phyloP scores from a whole-genome alignment of 64 coral and sea anemone species.

The Actinia tenebrosa region DNA sequence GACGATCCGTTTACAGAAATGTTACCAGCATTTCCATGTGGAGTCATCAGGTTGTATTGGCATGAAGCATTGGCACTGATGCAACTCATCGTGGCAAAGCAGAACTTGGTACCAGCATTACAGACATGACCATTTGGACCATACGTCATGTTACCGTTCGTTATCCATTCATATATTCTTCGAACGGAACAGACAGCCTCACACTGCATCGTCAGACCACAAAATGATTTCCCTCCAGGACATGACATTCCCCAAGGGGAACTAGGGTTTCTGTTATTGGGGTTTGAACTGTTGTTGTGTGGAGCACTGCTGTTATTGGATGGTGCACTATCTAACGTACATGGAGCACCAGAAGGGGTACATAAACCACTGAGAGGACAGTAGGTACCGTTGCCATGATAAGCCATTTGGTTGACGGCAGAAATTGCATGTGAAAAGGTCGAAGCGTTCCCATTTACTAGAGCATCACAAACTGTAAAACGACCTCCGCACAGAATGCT shows the following conservation, averaged over 20 bases:
- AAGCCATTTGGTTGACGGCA: background rate
- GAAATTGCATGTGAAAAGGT: background rate
- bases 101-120: background rate
- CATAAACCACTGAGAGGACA: conserved; percentile 8
- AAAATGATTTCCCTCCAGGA: background rate
- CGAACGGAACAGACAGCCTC: background rate
- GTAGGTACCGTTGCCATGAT: background rate
- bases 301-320: background rate
- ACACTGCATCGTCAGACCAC: background rate
- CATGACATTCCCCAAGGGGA: conserved; percentile 5
- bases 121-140: background rate
- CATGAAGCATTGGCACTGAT: background rate
- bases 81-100: background rate
- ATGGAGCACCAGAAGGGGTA: background rate
- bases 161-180: background rate
- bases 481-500: background rate
- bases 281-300: no score
- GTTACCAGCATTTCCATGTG: background rate
- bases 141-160: background rate
- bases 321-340: background rate
- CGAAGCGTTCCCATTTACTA: background rate
- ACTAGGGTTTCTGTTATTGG: no score
- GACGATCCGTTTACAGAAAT: background rate
- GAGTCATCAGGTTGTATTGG: background rate
- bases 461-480: background rate